Evolutionary conservation across 2,888 invertebrate genomes (phyloP), one percentile per base, ranked within the genome.

Genomic region (Norana najaformis): DNA sequence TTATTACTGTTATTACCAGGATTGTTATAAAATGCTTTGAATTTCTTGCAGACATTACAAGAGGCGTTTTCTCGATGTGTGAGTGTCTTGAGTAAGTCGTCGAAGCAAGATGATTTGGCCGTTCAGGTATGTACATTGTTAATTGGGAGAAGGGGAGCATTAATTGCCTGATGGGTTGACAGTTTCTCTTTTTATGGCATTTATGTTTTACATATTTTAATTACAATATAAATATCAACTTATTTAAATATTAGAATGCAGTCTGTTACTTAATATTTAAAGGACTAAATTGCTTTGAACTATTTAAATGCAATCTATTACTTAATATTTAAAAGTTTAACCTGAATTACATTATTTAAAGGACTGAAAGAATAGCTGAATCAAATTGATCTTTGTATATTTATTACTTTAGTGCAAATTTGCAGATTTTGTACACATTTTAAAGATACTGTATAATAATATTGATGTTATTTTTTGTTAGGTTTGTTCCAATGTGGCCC

Each of bases 1-100:
- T 8, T 47, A 39, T 39, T 39, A 16, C 3, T 69, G n/a, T 69
- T 53, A 23, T 53, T 53, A 53, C 53, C 13, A 69, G 30, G n/a
- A 36, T 90, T 23, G n/a, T 36, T 85, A 88, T 83, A 23, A 69
- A 69, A 69, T 41, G n/a, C 35, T 37, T 30, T 39, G 20, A 36
- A 20, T 89, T 34, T 37, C 39, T 41, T 39, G 36, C 88, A 96
- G 96, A 95, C 95, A 38, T 95, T 99, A 37, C 96, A 98, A 93
- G 97, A 97, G 93, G 98, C 99, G 0, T 97, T 98, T 94, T 97
- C 97, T 0, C 96, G 99, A 92, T 99, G 99, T 95, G 98, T 98
- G 89, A 97, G 97, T 39, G 98, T 99, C 37, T 95, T 99, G 91
- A 97, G 96, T 91, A 96, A 96, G 91, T 97, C 97, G 39, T 97